These are phyloP conservation scores for Cardiocondyla obscurior DNA, from an alignment of 1,140 invertebrate species.

Conservation along the genomic window DNA sequence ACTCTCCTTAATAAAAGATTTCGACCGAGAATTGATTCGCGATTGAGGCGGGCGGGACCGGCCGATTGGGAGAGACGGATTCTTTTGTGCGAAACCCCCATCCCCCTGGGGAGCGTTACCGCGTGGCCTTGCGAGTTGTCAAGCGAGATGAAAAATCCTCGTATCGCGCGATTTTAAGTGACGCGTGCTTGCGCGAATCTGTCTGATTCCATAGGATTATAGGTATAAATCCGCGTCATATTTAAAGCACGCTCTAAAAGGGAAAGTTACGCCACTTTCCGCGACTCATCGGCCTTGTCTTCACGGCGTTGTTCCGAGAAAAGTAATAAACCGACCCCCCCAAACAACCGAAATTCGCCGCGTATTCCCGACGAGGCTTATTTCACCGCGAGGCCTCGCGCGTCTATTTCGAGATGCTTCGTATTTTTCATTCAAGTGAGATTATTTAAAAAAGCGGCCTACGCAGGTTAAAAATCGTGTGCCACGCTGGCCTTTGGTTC, in stretches of 20 bases:
- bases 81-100: neutral
- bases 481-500: no score
- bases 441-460: neutral
- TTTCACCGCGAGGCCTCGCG: neutral
- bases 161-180: constrained; percentile 56
- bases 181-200: constrained; percentile 29
- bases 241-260: constrained; percentile 49
- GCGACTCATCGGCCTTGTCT: constrained; percentile 43
- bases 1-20: constrained; percentile 13
- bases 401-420: neutral
- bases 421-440: neutral
- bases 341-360: constrained; percentile 25
- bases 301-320: constrained; percentile 61
- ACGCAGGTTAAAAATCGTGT: no score
- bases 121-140: constrained; percentile 30
- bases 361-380: neutral
- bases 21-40: constrained; percentile 24
- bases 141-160: constrained; percentile 41
- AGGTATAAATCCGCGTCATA: neutral
- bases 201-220: neutral
- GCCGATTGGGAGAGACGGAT: neutral
- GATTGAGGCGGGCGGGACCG: neutral
- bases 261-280: constrained; percentile 65
- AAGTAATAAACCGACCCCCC: constrained; percentile 59
- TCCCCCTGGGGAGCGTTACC: neutral